phyloP scores from a whole-genome alignment of 2,113 vertebrate species.

The Anolis sagrei region DNA sequence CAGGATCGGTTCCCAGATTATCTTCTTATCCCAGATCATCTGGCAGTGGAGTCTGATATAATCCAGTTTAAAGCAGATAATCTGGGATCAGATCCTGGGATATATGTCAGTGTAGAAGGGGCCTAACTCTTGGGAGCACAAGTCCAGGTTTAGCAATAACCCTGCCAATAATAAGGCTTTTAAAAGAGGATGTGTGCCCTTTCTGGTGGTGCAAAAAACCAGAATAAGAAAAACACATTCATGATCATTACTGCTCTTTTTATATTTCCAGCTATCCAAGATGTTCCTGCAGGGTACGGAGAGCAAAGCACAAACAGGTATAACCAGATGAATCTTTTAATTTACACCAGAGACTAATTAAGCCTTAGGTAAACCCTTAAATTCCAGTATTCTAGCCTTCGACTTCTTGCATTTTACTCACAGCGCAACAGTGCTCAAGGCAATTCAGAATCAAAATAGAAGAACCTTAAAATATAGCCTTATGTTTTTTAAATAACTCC shows the following conservation, averaged over 20 bases:
- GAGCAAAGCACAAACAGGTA: not conserved
- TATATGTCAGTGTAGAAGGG: too few relatives aligned
- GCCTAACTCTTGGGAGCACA: too few relatives aligned
- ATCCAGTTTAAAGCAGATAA: too few relatives aligned
- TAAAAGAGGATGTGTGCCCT: not conserved
- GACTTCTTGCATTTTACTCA: conserved; percentile 7
- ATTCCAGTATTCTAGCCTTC: not conserved
- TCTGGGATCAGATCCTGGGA: too few relatives aligned
- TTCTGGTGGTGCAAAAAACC: not conserved
- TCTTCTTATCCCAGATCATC: too few relatives aligned
- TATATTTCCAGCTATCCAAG: not conserved
- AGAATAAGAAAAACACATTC: not conserved
- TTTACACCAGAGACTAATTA: not conserved
- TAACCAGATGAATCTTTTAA: not conserved
- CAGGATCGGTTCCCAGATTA: too few relatives aligned
- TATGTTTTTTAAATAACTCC: not conserved
- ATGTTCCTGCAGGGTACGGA: not conserved
- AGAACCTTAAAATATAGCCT: not conserved
- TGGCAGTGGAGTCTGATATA: too few relatives aligned
- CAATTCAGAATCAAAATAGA: not conserved
- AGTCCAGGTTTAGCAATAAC: too few relatives aligned
- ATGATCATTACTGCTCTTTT: not conserved
- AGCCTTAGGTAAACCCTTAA: not conserved
- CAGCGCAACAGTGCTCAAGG: not conserved
- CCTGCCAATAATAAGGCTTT: not conserved